These are phyloP conservation scores for Leptinotarsa tumamoca DNA, from an alignment of 2,888 invertebrate species.

Conservation along the genomic window DNA sequence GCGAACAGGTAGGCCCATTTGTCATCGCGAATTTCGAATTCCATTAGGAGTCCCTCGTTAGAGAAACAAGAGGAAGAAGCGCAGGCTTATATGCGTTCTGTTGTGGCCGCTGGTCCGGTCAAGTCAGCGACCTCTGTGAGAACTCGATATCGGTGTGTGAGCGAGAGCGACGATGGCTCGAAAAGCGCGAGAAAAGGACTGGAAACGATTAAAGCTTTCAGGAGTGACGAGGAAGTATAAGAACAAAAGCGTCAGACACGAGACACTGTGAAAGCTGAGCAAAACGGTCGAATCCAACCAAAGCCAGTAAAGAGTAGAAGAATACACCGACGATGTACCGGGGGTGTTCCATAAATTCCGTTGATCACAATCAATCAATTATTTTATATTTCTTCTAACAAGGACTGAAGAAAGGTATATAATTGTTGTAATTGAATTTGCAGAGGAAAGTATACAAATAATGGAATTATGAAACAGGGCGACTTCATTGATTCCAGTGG, in stretches of 20 bases:
- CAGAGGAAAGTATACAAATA: no score
- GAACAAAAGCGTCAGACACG: constrained; percentile 64
- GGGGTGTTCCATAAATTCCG: neutral
- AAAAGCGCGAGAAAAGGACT: constrained; percentile 70
- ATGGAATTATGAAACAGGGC: no score
- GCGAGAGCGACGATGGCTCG: constrained; percentile 69
- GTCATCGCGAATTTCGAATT: constrained; percentile 7
- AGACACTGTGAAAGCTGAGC: constrained; percentile 62
- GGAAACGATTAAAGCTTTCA: constrained; percentile 46
- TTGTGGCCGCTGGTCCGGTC: constrained; percentile 17
- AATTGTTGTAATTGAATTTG: no score
- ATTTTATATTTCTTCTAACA: no score
- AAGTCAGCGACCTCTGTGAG: constrained; percentile 67
- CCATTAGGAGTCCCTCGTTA: constrained; percentile 15
- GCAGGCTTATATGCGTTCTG: constrained; percentile 3
- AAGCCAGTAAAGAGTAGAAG: constrained; percentile 63
- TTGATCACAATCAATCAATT: no score
- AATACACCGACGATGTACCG: constrained; percentile 53
- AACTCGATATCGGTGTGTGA: constrained; percentile 63
- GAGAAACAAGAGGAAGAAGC: constrained; percentile 20
- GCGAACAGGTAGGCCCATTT: constrained; percentile 3
- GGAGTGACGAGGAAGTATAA: constrained; percentile 59
- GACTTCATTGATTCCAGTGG: no score
- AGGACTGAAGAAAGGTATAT: no score
- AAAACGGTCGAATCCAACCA: constrained; percentile 62